Percentiles rank a stretch among this genome's conserved stretches.
Conservation (phyloP, 1,140 invertebrate genomes). For the Danaus melanippus region DNA sequence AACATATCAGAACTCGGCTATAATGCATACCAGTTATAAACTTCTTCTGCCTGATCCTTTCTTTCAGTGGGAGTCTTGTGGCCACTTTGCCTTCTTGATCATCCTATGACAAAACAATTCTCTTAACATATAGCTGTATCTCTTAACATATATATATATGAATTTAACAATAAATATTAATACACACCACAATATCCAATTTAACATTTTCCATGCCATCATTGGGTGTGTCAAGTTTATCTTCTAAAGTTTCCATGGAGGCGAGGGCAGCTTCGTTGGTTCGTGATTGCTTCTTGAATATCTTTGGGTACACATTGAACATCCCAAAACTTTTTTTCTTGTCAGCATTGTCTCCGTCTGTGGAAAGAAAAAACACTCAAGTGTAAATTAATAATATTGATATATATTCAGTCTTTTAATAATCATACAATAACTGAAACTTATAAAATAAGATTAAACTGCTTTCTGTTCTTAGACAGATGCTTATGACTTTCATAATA, state of each 20-base stretch:
- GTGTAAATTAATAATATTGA: conserved; percentile 5
- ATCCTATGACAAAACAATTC: conserved; percentile 16
- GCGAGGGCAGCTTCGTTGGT: conserved; percentile 78
- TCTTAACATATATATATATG: conserved; percentile 4
- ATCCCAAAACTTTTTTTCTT: conserved; percentile 34
- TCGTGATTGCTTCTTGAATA: conserved; percentile 48
- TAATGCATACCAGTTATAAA: conserved; percentile 51
- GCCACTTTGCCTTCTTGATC: conserved; percentile 59
- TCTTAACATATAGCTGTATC: conserved; percentile 1
- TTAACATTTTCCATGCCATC: conserved; percentile 82
- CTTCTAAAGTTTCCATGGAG: conserved; percentile 84
- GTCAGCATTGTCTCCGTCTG: conserved; percentile 32
- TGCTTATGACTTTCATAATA: no score
- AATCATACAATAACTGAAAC: no score
- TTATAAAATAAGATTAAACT: no score
- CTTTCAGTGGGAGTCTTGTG: conserved; percentile 55
- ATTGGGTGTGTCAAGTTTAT: conserved; percentile 72
- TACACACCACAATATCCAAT: conserved; percentile 70
- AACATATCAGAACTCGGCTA: no score
- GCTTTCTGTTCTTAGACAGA: no score
- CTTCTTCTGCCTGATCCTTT: conserved; percentile 67
- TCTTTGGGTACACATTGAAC: conserved; percentile 55
- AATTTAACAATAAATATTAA: not conserved
- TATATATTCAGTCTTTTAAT: no score
- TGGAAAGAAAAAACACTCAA: conserved; percentile 15